These are phyloP conservation scores for Vireo altiloquus DNA, from an alignment of 2,113 vertebrate genomes.

Conservation along the genomic window DNA sequence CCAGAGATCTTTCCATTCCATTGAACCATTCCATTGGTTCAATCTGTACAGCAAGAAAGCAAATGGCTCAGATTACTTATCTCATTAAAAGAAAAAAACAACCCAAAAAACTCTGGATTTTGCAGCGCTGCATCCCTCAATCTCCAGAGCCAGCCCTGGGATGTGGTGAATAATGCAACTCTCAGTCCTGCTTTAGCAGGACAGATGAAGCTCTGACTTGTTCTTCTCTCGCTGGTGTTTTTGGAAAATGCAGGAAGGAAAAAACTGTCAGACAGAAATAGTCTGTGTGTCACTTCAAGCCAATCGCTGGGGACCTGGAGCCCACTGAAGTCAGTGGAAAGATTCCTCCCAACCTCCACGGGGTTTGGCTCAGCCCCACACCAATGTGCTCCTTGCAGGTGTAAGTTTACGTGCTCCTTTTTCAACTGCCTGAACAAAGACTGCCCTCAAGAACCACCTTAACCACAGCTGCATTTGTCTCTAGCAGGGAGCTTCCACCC, in stretches of 20 bases:
- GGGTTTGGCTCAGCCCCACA: background rate
- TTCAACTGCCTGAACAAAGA: background rate
- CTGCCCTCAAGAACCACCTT: slow-evolving; percentile 24
- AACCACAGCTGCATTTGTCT: slow-evolving; percentile 4
- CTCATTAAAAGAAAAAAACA: background rate
- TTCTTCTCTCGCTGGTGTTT: slow-evolving; percentile 18
- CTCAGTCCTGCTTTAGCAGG: slow-evolving; percentile 19
- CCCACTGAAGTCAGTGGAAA: slow-evolving; percentile 46
- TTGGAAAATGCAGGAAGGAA: slow-evolving; percentile 32
- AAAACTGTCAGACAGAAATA: slow-evolving; percentile 36
- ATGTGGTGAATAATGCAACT: background rate
- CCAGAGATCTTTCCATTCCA: background rate
- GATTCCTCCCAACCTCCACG: background rate
- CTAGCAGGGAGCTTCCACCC: slow-evolving; percentile 3
- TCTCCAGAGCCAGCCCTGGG: background rate
- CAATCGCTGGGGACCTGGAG: background rate
- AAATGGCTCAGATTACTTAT: background rate
- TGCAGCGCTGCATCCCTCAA: background rate
- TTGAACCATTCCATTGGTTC: background rate
- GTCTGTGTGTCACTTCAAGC: slow-evolving; percentile 27
- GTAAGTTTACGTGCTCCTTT: background rate
- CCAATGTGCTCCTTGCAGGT: background rate
- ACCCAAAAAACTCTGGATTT: background rate
- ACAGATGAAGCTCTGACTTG: slow-evolving; percentile 17
- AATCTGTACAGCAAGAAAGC: background rate